These are phyloP conservation scores for Aspidiotus rigidus DNA, from an alignment of 2,888 invertebrate species.

Conservation along the genomic window DNA sequence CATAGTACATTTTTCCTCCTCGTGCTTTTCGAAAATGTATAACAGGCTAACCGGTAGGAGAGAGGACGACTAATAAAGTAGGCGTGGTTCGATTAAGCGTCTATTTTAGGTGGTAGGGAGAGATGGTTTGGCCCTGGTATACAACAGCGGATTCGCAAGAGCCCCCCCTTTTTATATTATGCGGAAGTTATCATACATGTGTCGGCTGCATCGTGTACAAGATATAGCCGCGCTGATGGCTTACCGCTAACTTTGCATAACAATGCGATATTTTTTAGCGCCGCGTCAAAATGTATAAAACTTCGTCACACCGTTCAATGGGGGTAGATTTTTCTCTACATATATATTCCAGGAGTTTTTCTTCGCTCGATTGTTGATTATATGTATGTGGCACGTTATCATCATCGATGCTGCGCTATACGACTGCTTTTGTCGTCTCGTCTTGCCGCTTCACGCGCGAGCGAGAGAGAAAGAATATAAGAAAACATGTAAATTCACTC, in stretches of 20 bases:
- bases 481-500: not conserved
- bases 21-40: constrained; percentile 17
- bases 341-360: constrained; percentile 14
- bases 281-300: constrained; percentile 25
- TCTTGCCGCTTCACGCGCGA: too few relatives aligned
- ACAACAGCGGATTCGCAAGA: constrained; percentile 5
- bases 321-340: not conserved
- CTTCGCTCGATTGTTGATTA: not conserved
- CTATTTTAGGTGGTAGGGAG: constrained; percentile 22
- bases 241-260: constrained; percentile 33
- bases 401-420: too few relatives aligned
- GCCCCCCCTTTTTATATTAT: constrained; percentile 23
- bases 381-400: too few relatives aligned
- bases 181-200: constrained; percentile 32
- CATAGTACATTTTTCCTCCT: not conserved
- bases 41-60: constrained; percentile 11
- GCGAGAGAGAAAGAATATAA: not conserved
- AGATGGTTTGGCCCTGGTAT: not conserved
- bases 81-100: constrained; percentile 29
- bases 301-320: constrained; percentile 9
- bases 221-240: constrained; percentile 20
- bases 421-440: too few relatives aligned
- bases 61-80: constrained; percentile 25
- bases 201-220: constrained; percentile 18
- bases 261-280: constrained; percentile 27